A percentile compares a stretch with the other conserved stretches of the same genome.
Conservation (phyloP, 2,797 vertebrate species). For the Sebastes aleutianus region DNA sequence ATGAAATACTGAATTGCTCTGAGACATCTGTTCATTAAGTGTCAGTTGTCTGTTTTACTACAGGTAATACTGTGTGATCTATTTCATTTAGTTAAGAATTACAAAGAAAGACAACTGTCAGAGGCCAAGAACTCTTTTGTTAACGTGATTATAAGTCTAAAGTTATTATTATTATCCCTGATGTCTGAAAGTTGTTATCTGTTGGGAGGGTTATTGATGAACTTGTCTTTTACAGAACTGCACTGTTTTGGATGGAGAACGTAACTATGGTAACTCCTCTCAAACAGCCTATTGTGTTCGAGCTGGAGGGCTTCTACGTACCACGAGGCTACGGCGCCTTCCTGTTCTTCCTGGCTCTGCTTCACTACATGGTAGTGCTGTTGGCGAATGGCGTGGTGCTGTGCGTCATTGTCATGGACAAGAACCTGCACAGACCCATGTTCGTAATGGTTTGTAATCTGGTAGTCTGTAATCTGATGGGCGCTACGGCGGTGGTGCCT, state of each 20-base stretch:
- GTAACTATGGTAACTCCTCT: constrained; percentile 31
- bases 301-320: constrained; percentile 60
- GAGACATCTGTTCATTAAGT: neutral
- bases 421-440: constrained; percentile 71
- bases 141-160: too few relatives aligned
- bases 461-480: constrained; percentile 64
- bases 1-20: neutral
- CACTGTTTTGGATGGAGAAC: constrained; percentile 55
- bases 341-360: constrained; percentile 54
- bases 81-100: neutral
- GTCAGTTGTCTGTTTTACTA: neutral
- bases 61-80: neutral
- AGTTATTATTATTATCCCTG: neutral
- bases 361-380: constrained; percentile 44
- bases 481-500: constrained; percentile 49
- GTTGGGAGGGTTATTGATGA: neutral
- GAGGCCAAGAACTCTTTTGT: neutral
- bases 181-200: neutral
- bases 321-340: constrained; percentile 31
- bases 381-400: constrained; percentile 57
- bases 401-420: constrained; percentile 39
- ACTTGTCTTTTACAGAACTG: constrained; percentile 9
- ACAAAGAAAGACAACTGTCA: neutral
- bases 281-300: constrained; percentile 61
- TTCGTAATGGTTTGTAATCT: constrained; percentile 65